Evolutionary conservation across 2,797 vertebrate species (phyloP), one percentile per base, ranked within the genome.

Genomic region (Halcyon leucocephala): DNA sequence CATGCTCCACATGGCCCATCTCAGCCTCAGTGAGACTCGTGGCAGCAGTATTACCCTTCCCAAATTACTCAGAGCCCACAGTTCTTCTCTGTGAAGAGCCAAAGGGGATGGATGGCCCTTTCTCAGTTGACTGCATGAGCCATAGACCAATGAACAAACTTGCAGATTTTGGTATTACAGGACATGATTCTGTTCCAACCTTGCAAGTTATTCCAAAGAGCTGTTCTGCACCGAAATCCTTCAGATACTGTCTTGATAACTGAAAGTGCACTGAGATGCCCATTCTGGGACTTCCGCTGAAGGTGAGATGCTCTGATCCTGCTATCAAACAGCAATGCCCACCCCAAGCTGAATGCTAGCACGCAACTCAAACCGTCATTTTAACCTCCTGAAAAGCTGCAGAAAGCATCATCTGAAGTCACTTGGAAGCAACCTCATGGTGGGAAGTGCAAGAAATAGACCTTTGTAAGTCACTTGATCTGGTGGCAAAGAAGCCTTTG

Each of bases 51-150:
- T 24, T 86, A 42, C 29, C 26, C 37, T 80, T 85, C 65, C 44
- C 18, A 6, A 49, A 64, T 29, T 39, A 22, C 48, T 49, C 5
- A 2, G 22, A 44, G 54, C 54, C 26, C 71, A 51, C 54, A 24
- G 46, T 10, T 83, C 46, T 48, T 74, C 3, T 0, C 39, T 42
- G 14, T 49, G 65, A 57, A 74, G 31, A 85, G 62, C 29, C 29
- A 28, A 19, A 82, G 57, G 81, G 37, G 54, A 62, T 0, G 37
- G 54, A 62, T 0, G 0, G 2, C 26, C 54, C 29, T 58, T 51
- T 48, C 61, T 71, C 54, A 21, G 41, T 3, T 29, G 26, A 20
- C 42, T 41, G 7, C 22, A 49, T 22, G n/a, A 73, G 6, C 31
- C 31, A 15, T 9, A 62, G 49, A 37, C 29, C 49, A 57, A 2